These are phyloP conservation scores for Drosophila teissieri DNA, from an alignment of 1,140 invertebrate species.

Conservation along the genomic window DNA sequence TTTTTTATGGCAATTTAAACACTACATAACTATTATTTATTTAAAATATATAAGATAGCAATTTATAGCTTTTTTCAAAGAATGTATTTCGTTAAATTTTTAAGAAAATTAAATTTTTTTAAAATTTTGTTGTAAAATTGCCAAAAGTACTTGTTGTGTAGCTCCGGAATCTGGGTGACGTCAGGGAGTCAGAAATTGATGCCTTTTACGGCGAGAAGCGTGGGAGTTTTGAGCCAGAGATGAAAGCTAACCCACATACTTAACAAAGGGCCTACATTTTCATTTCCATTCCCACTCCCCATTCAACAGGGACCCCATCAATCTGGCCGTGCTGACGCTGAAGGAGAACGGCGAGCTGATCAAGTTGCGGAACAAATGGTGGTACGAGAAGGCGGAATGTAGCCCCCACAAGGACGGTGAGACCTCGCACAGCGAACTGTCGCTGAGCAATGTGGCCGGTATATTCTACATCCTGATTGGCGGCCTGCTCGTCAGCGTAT, in stretches of 20 bases:
- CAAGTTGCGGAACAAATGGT: slow-evolving; percentile 97
- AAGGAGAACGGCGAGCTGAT: slow-evolving; percentile 96
- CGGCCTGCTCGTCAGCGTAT: slow-evolving; percentile 94
- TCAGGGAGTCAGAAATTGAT: slow-evolving; percentile 33
- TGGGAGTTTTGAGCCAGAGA: slow-evolving; percentile 1
- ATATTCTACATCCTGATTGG: slow-evolving; percentile 99
- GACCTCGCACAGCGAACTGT: slow-evolving; percentile 93
- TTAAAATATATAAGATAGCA: too few species aligned
- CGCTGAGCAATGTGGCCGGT: slow-evolving; percentile 98
- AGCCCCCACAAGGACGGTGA: slow-evolving; percentile 88
- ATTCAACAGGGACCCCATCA: slow-evolving; percentile 91
- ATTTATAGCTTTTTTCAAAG: too few species aligned
- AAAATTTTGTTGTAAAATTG: neutral
- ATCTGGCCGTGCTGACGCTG: slow-evolving; percentile 95
- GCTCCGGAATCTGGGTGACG: neutral
- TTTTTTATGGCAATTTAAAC: too few species aligned
- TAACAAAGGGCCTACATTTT: slow-evolving; percentile 26
- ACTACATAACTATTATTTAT: too few species aligned
- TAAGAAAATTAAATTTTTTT: too few species aligned
- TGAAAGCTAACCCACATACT: slow-evolving; percentile 41
- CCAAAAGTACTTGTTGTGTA: neutral
- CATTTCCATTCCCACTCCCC: neutral
- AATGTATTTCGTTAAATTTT: too few species aligned
- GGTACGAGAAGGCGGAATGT: slow-evolving; percentile 94
- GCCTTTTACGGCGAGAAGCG: slow-evolving; percentile 12